phyloP scores from a whole-genome alignment of 2,113 vertebrate species.

The Crocuta crocuta region DNA sequence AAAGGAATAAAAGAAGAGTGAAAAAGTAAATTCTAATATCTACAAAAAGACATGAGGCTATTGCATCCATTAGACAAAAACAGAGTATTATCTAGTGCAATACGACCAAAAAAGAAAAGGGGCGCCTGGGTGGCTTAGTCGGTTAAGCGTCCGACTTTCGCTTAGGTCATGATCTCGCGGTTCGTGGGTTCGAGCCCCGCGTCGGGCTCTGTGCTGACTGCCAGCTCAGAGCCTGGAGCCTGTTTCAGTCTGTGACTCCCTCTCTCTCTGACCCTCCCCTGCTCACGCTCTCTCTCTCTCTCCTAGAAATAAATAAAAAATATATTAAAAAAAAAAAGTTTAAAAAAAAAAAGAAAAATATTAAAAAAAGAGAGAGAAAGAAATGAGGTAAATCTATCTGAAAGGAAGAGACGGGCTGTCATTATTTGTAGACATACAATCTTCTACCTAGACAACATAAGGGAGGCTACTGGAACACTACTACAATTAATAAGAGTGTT shows the following conservation, averaged over 20 bases:
- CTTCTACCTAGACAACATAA: neutral
- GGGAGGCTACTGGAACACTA: neutral
- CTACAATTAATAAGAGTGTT: slow-evolving; percentile 1
- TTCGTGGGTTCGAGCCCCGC: too few relatives aligned
- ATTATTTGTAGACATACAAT: neutral
- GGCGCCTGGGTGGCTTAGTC: too few relatives aligned
- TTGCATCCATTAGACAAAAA: slow-evolving; percentile 37
- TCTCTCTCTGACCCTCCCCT: too few relatives aligned
- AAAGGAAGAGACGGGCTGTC: neutral
- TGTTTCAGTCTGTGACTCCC: too few relatives aligned
- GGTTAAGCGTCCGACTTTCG: too few relatives aligned
- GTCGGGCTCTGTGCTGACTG: too few relatives aligned
- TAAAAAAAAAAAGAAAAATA: slow-evolving; percentile 19
- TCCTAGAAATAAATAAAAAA: too few relatives aligned
- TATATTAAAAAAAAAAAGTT: too few relatives aligned
- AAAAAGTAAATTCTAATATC: slow-evolving; percentile 1
- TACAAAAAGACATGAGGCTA: slow-evolving; percentile 27
- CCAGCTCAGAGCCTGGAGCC: too few relatives aligned
- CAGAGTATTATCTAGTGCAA: neutral
- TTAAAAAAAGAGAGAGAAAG: neutral
- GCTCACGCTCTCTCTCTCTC: too few relatives aligned
- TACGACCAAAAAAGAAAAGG: neutral
- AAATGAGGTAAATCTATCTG: neutral
- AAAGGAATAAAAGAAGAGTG: slow-evolving; percentile 20
- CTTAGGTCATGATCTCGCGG: too few relatives aligned